phyloP scores from a whole-genome alignment of 2,888 invertebrate genomes.

The Meghimatium bilineatum region DNA sequence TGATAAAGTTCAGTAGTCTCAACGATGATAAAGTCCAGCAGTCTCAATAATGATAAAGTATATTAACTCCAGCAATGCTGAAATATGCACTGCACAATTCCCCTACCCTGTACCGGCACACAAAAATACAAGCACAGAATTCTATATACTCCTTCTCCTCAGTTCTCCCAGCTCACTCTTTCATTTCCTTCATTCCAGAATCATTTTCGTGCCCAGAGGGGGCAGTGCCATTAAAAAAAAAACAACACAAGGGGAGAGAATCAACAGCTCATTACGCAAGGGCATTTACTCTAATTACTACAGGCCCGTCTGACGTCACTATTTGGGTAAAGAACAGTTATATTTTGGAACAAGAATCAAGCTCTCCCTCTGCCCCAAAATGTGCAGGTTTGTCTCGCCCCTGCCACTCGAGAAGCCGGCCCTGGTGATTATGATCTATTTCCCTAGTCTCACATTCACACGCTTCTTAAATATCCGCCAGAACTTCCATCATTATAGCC shows the following conservation, averaged over 20 bases:
- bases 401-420: conserved; percentile 12
- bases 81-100: too few relatives aligned
- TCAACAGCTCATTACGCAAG: conserved; percentile 28
- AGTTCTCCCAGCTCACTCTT: not conserved
- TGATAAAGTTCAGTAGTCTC: too few relatives aligned
- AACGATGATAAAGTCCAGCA: too few relatives aligned
- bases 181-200: not conserved
- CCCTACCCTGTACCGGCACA: too few relatives aligned
- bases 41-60: too few relatives aligned
- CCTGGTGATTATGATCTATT: not conserved
- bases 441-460: not conserved
- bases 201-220: not conserved
- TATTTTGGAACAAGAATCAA: not conserved
- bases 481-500: not conserved
- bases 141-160: not conserved
- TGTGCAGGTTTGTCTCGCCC: not conserved
- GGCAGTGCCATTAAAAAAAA: not conserved
- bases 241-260: conserved; percentile 34
- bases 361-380: not conserved
- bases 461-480: not conserved
- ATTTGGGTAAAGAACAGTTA: not conserved
- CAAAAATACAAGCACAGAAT: not conserved
- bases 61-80: too few relatives aligned
- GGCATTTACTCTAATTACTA: conserved; percentile 32
- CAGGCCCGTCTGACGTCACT: not conserved